Evolutionary conservation across 2,797 vertebrate species (phyloP), one percentile per base, ranked within the genome.

Genomic region (Gymnoscopelus braueri): DNA sequence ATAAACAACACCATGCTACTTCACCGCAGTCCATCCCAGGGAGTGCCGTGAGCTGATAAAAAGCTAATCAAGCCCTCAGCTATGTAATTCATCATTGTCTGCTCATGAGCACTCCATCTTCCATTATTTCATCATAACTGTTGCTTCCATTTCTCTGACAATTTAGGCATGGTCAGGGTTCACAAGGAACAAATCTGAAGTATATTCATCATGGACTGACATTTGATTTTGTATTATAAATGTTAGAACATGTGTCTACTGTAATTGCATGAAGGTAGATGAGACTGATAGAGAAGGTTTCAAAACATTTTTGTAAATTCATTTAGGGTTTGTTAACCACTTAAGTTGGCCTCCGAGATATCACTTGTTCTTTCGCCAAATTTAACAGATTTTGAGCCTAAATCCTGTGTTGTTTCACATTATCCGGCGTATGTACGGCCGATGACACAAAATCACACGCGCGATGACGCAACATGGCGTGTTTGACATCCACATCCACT

Each of bases 41-140:
- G 87, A 84, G 85, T 83, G 82, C 75, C 32, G 11, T 74, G 79
- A 89, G 84, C 81, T 90, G 90, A 92, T 93, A 90, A 91, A 92
- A 91, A 91, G 80, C 81, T 91, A 88, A 91, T 92, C 86, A 92
- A 92, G 90, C 59, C 72, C 83, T 80, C 57, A 19, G 74, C 78
- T 54, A 12, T 78, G 86, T 82, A 79, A 88, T 92, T 91, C 72
- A 89, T 91, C 88, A 90, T 32, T 29, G 63, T 69, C 75, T 72
- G 63, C 84, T 86, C 75, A 68, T 74, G 67, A 79, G 65, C 79
- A 44, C 81, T 83, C 57, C 3, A 54, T 86, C 80, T 80, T 83
- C 55, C 63, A 12, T 71, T 67, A 61, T 58, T 74, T 74, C 64
- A 61, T 57, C 63, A 65, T 29, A 49, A 63, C 51, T 75, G 71